Conservation (phyloP, 2,113 vertebrate species). For the Plestiodon gilberti region DNA sequence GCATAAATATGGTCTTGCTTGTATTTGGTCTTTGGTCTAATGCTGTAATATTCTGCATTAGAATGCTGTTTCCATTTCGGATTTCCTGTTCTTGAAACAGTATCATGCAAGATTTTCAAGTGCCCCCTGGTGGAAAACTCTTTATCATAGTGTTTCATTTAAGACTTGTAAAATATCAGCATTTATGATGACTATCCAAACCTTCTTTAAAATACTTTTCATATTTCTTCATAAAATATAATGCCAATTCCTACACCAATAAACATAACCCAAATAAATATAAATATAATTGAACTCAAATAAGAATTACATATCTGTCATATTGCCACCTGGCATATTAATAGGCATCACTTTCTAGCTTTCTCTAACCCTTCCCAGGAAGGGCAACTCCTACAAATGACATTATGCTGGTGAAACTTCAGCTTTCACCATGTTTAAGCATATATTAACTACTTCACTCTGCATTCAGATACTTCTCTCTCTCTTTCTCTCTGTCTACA, state of each 20-base stretch:
- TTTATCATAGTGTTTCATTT: not conserved
- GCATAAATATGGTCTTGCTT: not conserved
- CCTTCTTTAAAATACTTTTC: not conserved
- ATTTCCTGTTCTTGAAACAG: not conserved
- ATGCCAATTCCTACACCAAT: not conserved
- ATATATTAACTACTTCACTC: not conserved
- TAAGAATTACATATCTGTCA: not conserved
- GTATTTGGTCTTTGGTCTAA: not conserved
- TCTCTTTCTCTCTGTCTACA: not conserved
- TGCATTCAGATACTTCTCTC: not conserved
- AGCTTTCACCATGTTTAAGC: not conserved
- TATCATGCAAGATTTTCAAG: constrained; percentile 29
- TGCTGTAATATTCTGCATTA: not conserved
- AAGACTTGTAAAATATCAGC: not conserved
- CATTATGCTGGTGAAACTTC: not conserved
- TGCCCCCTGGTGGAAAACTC: constrained; percentile 35
- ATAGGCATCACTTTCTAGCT: not conserved
- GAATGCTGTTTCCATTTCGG: not conserved
- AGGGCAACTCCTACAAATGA: not conserved
- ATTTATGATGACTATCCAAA: not conserved
- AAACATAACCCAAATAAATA: not conserved
- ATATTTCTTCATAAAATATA: not conserved
- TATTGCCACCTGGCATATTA: not conserved
- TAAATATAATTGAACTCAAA: not conserved
- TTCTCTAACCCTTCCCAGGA: not conserved